Percentiles rank a stretch among this genome's conserved stretches.
Conservation (phyloP, 2,888 invertebrate species). For the Rhagium mordax region DNA sequence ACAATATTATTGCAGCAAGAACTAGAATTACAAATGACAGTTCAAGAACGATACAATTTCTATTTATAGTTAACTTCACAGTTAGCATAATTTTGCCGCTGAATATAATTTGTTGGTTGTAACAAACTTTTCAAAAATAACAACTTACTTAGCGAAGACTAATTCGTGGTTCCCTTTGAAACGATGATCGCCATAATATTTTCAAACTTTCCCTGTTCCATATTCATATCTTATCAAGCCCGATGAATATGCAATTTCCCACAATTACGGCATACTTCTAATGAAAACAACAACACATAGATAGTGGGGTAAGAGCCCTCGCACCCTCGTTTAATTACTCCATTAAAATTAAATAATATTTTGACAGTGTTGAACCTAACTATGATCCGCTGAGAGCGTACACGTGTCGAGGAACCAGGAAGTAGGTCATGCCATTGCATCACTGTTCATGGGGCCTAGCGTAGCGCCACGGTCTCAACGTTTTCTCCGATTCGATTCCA, state of each 20-base stretch:
- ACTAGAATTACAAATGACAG: too few species aligned
- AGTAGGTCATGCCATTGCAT: conserved; percentile 53
- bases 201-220: not conserved
- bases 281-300: not conserved
- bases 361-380: not conserved
- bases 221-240: not conserved
- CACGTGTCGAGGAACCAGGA: conserved; percentile 54
- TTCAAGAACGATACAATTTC: too few species aligned
- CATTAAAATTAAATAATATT: conserved; percentile 4
- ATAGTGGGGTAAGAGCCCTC: not conserved
- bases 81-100: too few species aligned
- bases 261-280: not conserved
- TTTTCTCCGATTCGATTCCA: conserved; percentile 29
- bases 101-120: too few species aligned
- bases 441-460: conserved; percentile 44
- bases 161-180: too few species aligned
- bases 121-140: too few species aligned
- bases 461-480: conserved; percentile 42
- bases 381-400: conserved; percentile 37
- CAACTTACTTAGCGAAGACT: too few species aligned
- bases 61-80: too few species aligned
- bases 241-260: not conserved
- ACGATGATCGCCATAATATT: too few species aligned
- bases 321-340: not conserved
- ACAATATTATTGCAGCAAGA: too few species aligned